Percentiles rank a stretch among this genome's conserved stretches.
Conservation (phyloP, 2,888 invertebrate species). For the Drosophila meridionalis region DNA sequence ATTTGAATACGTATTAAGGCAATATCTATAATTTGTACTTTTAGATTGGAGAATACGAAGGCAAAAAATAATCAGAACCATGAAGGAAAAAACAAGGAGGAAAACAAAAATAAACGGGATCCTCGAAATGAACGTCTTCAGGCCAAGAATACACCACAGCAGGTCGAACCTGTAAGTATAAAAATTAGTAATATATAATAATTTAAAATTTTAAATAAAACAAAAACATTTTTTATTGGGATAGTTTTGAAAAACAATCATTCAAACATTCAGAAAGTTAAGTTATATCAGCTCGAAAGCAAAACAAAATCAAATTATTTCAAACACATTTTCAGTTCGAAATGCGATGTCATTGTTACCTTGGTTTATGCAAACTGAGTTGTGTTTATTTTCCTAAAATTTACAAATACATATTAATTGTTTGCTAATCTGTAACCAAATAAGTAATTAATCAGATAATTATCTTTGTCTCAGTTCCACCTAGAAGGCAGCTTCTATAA, state of each 20-base stretch:
- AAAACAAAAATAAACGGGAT: conserved; percentile 84
- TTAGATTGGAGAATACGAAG: conserved; percentile 56
- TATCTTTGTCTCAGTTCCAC: background rate
- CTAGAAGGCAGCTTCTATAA: background rate
- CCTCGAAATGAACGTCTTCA: conserved; percentile 85
- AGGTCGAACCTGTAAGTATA: conserved; percentile 88
- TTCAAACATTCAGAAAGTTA: background rate
- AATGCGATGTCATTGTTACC: background rate
- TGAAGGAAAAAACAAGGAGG: conserved; percentile 70
- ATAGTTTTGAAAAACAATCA: background rate
- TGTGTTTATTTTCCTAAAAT: background rate
- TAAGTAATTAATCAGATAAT: background rate
- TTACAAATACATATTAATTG: background rate
- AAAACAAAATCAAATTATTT: background rate
- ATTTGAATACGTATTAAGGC: background rate
- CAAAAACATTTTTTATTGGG: background rate
- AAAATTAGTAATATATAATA: background rate
- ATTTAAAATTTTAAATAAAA: background rate
- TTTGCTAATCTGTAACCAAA: background rate
- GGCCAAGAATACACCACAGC: conserved; percentile 91
- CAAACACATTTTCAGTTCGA: background rate
- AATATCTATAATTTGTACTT: conserved; percentile 15
- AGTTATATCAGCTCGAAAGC: background rate
- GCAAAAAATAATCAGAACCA: conserved; percentile 41
- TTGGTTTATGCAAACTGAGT: background rate